Base-by-base conservation (phyloP, 2,888 invertebrate genomes). In the Eristalis pertinax region DNA sequence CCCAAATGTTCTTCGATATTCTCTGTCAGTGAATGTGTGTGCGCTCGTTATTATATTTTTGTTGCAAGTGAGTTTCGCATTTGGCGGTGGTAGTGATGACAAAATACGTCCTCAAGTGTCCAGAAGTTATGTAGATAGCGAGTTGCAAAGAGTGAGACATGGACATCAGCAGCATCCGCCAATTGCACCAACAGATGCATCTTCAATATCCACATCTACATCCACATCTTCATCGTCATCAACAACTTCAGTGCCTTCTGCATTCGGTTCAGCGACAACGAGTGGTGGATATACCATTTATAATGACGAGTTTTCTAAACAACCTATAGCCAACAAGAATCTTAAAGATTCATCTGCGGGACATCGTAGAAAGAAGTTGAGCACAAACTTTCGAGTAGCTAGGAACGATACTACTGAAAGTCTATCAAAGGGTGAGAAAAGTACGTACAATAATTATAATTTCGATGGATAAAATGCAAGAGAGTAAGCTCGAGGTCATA, bases 51-150 rank as follows among this genome's bases (percentile, higher is more conserved):
- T 86, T 78, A 19, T 86, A 63, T 41, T 78, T 75, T 24, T 86
- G 22, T 67, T 86, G 56, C 77, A 82, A 70, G 65, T 86, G 60
- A 77, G 68, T 70, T 65, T 62, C 38, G 50, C 41, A 22, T 35
- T 32, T 26, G 65, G 76, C 43, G 50, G 60, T 62, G 65, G 74
- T 24, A 64, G 64, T 69, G 62, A 56, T 29, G 70, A 43, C n/a
- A 78, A 83, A 70, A 35, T 56, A 41, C 35, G 62, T 32, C 60
- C 74, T 38, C 58, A 69, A 63, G 58, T 65, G 65, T 83, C 86
- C 70, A 86, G 74, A 22, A 75, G 74, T 35, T 83, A 74, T 83
- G 70, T 69, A 38, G 81, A 81, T 69, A 81, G 81, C 69, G 85
- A 85, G 35, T 68, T 85, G 63, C 76, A 83, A 63, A 50, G 70